Evolutionary conservation across 2,797 vertebrate species (phyloP).

Genomic region (Erithacus rubecula): DNA sequence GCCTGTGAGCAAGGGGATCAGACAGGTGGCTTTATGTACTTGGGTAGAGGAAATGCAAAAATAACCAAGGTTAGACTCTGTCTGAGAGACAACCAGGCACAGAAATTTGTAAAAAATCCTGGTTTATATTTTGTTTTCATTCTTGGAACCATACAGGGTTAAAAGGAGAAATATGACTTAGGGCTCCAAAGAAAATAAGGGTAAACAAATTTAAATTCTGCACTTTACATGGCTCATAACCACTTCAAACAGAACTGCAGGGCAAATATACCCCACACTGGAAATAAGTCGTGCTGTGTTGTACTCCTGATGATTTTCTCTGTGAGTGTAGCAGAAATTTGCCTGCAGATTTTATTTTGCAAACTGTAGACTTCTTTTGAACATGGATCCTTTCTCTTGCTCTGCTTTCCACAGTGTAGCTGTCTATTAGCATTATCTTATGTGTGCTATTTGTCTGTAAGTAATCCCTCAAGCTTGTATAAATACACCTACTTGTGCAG

Average conservation of each 20-base stretch:
- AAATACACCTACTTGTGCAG: conserved; percentile 77
- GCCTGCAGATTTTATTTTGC: neutral
- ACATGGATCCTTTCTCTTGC: neutral
- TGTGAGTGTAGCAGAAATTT: neutral
- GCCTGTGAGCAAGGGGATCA: neutral
- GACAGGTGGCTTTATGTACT: neutral
- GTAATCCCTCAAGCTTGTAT: conserved; percentile 72
- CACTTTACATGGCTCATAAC: neutral
- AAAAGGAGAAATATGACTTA: neutral
- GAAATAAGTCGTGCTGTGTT: neutral
- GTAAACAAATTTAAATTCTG: neutral
- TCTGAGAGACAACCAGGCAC: neutral
- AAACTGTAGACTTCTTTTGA: neutral
- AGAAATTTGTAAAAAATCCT: neutral
- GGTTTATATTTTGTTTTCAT: neutral
- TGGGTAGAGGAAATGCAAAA: neutral
- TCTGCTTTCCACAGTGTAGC: neutral
- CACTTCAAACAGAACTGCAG: neutral
- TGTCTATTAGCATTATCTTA: conserved; percentile 71
- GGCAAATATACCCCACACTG: neutral
- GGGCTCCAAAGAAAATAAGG: neutral
- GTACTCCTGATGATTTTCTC: neutral
- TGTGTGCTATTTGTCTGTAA: conserved; percentile 70
- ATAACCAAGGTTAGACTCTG: neutral
- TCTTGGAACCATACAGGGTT: neutral